phyloP scores from a whole-genome alignment of 2,888 invertebrate genomes.

The Drosophila recens region DNA sequence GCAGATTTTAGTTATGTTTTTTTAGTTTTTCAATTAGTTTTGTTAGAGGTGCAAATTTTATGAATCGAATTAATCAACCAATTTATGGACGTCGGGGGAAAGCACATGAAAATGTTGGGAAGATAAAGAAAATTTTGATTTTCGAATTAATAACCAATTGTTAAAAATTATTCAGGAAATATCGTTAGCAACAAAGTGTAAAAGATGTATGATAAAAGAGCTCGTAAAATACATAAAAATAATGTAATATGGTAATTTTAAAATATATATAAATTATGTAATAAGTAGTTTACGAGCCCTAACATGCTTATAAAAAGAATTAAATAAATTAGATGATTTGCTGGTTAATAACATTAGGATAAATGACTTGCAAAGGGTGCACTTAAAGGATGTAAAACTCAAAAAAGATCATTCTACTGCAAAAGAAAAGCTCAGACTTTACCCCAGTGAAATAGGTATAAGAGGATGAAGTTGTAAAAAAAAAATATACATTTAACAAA shows the following conservation, averaged over 20 bases:
- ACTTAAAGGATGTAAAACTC: not conserved
- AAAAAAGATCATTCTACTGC: constrained; percentile 4
- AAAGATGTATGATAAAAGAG: not conserved
- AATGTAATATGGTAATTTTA: too few relatives aligned
- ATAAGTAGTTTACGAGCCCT: constrained; percentile 5
- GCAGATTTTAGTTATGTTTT: constrained; percentile 10
- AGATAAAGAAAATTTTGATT: constrained; percentile 43
- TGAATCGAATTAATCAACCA: constrained; percentile 18
- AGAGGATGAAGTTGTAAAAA: too few relatives aligned
- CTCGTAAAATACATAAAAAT: constrained; percentile 12
- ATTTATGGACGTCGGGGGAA: constrained; percentile 36
- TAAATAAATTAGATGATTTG: constrained; percentile 18
- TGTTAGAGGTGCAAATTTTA: constrained; percentile 30
- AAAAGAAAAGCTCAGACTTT: not conserved
- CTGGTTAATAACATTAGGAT: not conserved
- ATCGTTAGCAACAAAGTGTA: constrained; percentile 16
- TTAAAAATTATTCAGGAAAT: constrained; percentile 4
- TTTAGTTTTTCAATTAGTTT: constrained; percentile 19
- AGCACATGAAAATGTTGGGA: constrained; percentile 33
- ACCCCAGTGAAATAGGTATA: too few relatives aligned
- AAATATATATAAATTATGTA: not conserved
- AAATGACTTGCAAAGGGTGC: constrained; percentile 2
- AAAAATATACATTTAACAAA: too few relatives aligned
- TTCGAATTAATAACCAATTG: constrained; percentile 54
- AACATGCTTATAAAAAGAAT: constrained; percentile 30